Conservation (phyloP, 2,888 invertebrate genomes). For the Diaphora mendica region DNA sequence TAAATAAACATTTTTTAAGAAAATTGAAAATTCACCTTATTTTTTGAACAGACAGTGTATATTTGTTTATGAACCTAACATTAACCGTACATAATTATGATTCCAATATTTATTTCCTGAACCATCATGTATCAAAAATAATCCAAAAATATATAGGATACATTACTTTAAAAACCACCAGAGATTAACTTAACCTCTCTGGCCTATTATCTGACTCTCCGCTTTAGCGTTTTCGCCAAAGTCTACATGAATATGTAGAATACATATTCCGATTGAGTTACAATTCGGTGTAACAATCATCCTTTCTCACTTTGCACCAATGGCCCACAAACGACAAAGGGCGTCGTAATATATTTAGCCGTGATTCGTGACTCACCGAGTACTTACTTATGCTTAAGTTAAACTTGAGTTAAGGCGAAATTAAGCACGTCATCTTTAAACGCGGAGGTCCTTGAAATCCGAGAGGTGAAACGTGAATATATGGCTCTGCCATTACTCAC, state of each 20-base stretch:
- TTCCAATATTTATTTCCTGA: background rate
- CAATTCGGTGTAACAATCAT: conserved; percentile 42
- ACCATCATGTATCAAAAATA: background rate
- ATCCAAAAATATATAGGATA: background rate
- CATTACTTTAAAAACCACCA: background rate
- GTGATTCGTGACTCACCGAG: conserved; percentile 62
- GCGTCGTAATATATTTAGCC: conserved; percentile 61
- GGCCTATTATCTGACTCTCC: background rate
- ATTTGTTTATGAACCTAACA: too few species aligned
- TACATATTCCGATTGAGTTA: conserved; percentile 8
- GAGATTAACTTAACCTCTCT: background rate
- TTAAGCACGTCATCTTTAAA: conserved; percentile 25
- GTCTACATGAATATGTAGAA: background rate
- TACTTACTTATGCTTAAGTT: conserved; percentile 32
- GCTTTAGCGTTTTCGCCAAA: background rate
- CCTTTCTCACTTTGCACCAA: conserved; percentile 34
- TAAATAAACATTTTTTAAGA: too few species aligned
- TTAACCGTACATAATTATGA: background rate
- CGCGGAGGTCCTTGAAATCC: conserved; percentile 17
- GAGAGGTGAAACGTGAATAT: conserved; percentile 8
- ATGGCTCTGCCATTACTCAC: background rate
- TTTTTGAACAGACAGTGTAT: too few species aligned
- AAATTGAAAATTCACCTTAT: too few species aligned
- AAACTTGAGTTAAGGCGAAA: conserved; percentile 22
- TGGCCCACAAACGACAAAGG: conserved; percentile 57